Conservation (phyloP, 2,797 vertebrate genomes). For the Darevskia mixta region DNA sequence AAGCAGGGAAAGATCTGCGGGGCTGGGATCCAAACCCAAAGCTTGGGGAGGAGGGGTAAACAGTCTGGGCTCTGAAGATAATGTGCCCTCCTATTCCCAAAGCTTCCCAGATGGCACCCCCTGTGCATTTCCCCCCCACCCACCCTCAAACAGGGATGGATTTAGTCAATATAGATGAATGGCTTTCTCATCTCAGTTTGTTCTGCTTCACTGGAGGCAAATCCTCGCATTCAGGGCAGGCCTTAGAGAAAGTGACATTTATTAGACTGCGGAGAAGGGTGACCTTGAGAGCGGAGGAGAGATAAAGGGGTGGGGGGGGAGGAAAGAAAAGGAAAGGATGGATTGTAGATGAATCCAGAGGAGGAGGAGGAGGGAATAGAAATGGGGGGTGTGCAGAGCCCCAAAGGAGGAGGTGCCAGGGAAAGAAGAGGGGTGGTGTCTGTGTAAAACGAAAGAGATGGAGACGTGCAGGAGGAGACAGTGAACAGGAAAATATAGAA, state of each 20-base stretch:
- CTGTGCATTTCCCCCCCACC: neutral
- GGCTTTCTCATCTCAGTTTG: conserved; percentile 54
- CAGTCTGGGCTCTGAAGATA: conserved; percentile 9
- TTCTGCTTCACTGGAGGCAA: conserved; percentile 74
- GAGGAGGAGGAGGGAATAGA: conserved; percentile 9
- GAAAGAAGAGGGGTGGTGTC: conserved; percentile 24
- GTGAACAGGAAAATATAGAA: rapidly evolving
- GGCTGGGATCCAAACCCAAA: neutral
- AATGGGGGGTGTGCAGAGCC: neutral
- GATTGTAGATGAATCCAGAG: conserved; percentile 14
- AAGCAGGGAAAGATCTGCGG: conserved; percentile 32
- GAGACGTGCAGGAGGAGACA: neutral
- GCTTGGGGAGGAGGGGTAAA: neutral
- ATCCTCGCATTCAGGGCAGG: conserved; percentile 70
- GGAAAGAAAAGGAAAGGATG: conserved; percentile 2
- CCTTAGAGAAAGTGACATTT: conserved; percentile 69
- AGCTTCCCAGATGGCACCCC: conserved; percentile 6
- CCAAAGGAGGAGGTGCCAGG: conserved; percentile 50
- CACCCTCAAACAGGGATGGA: conserved; percentile 22
- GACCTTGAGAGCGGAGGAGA: conserved; percentile 65
- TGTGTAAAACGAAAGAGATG: conserved; percentile 10
- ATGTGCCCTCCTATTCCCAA: neutral
- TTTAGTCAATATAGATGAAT: conserved; percentile 60
- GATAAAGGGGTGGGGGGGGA: neutral
- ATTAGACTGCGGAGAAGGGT: conserved; percentile 65